Evolutionary conservation across 2,888 invertebrate genomes (phyloP), one percentile per base, ranked within the genome.

Genomic region (Melitaea athalia): DNA sequence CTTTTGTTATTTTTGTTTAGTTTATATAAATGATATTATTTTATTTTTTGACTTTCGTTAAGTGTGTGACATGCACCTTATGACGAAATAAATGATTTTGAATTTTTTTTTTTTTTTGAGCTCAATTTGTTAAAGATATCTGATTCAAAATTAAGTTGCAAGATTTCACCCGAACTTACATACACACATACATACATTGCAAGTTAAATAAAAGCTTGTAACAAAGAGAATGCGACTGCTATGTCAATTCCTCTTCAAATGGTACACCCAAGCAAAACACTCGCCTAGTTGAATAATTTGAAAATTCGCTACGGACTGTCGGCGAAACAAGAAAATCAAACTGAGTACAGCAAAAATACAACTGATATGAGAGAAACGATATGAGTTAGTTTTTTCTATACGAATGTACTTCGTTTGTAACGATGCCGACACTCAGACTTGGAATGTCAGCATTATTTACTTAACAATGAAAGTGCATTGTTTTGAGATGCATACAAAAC

Each of bases 251-350:
- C 52, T 33, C 45, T 62, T 47, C 52, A 66, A 65, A 65, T 69
- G 59, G 69, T 68, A 70, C 68, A 68, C 55, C 66, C 64, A 74
- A 69, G 69, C 64, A 71, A 67, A 72, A 63, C 57, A 61, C 68
- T 70, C 64, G 69, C 73, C 69, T 69, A 70, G 68, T 74, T 74
- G 71, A 72, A 74, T 72, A 68, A 72, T 74, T 74, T 72, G 72
- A 67, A 74, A 72, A 72, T 72, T 71, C 68, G 68, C 68, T 64
- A 64, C 64, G 64, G 68, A 61, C 71, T 69, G 71, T 61, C 67
- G 68, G 52, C 67, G 60, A 66, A 69, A 69, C 61, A 68, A 71
- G 71, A 67, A 73, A 73, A 73, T 65, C 61, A 71, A 67, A 71
- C 63, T 24, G 42, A 59, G 59, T 50, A 65, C 43, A 64, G 66